Evolutionary conservation across 2,888 invertebrate genomes (phyloP), one percentile per base, ranked within the genome.

Genomic region (Listrodromus nycthemerus): DNA sequence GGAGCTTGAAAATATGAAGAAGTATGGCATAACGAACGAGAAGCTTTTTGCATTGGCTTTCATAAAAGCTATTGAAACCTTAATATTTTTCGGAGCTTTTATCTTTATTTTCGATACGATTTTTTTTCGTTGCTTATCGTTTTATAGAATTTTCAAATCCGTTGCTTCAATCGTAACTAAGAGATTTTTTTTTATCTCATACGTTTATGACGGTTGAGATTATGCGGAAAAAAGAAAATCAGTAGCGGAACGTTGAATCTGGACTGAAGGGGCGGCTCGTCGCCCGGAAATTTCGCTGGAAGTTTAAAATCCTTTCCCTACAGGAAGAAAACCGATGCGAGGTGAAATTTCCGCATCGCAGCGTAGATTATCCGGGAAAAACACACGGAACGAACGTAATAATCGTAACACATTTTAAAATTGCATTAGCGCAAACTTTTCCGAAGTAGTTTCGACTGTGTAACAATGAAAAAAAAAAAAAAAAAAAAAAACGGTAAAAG

Each of bases 321-420:
- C 21, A 21, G 63, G 63, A 21, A 63, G 74, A 48, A 8, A 10
- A 41, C 66, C 65, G 80, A 66, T 63, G 71, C 69, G 58, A 61
- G 80, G 83, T 71, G 79, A 83, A 83, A 71, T 74, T 65, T 70
- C 70, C 50, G 65, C 79, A 50, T 65, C 74, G 55, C 70, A 37
- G 30, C 21, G 67, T 30, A 67, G 66, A 69, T 55, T 66, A 37
- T 55, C 37, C 48, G 27, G 48, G 30, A 55, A 55, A 55, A 55
- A 24, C 48, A 30, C 8, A 61, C 30, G 70, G 33, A 69, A 67
- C 65, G 67, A 76, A 77, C 77, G 78, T 77, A 84, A 86, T 84
- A 84, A 84, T 85, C 82, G 79, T 85, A 86, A 85, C 81, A 80
- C 86, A 82, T 84, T 84, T 84, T 78, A 83, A 78, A 86, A 86